phyloP scores from a whole-genome alignment of 2,797 vertebrate genomes.

The Xenentodon cancila region DNA sequence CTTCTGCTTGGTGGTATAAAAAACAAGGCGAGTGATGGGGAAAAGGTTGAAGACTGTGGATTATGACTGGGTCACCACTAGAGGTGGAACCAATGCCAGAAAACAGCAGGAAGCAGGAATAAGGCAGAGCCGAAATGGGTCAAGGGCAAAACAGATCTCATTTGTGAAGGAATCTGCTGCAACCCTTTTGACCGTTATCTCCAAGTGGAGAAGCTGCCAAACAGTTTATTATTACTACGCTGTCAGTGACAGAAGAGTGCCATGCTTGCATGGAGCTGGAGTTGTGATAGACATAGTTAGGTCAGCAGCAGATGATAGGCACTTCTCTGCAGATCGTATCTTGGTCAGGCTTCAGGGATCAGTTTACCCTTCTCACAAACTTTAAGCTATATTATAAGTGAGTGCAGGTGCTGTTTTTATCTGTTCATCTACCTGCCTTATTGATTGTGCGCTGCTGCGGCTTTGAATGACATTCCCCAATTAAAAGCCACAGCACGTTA shows the following conservation, averaged over 20 bases:
- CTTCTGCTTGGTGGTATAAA: conserved; percentile 35
- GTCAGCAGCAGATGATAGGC: conserved; percentile 54
- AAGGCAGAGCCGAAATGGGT: conserved; percentile 42
- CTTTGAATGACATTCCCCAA: conserved; percentile 5
- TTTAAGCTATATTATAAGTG: conserved; percentile 16
- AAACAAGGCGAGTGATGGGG: conserved; percentile 45
- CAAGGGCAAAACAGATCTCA: conserved; percentile 23
- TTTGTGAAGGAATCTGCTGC: conserved; percentile 32
- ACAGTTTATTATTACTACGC: conserved; percentile 61
- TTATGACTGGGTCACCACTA: background rate
- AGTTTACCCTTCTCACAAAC: conserved; percentile 27
- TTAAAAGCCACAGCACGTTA: conserved; percentile 11
- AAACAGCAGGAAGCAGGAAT: conserved; percentile 62
- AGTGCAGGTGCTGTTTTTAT: conserved; percentile 19
- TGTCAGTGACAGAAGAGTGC: conserved; percentile 46
- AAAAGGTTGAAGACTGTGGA: conserved; percentile 10
- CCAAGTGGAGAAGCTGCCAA: conserved; percentile 56
- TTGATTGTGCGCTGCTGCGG: conserved; percentile 12
- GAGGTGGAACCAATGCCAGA: conserved; percentile 19
- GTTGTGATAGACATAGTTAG: conserved; percentile 34
- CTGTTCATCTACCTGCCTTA: conserved; percentile 12
- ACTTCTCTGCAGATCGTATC: conserved; percentile 56
- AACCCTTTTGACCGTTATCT: conserved; percentile 57
- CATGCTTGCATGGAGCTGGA: conserved; percentile 33
- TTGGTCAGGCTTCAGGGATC: conserved; percentile 22